A percentile compares a stretch with the other conserved stretches of the same genome.
Conservation (phyloP, 1,140 invertebrate species). For the Pantala flavescens region DNA sequence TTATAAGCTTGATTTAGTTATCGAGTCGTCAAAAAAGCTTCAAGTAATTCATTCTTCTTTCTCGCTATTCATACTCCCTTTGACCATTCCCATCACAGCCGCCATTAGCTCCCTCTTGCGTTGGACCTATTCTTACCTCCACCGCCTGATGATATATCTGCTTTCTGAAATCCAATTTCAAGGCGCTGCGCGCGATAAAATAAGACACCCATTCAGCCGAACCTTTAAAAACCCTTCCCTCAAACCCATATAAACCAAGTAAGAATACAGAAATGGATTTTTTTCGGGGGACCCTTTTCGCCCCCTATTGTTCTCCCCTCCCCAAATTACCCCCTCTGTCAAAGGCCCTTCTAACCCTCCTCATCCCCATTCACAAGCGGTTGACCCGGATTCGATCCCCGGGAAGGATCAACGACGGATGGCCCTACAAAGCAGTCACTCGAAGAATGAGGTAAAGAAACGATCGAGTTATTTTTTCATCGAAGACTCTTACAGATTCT, state of each 20-base stretch:
- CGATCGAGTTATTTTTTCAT: no score
- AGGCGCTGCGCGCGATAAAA: slow-evolving; percentile 6
- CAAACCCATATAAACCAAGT: not conserved
- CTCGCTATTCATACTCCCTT: no score
- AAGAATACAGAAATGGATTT: slow-evolving; percentile 10
- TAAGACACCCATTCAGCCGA: not conserved
- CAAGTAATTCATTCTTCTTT: no score
- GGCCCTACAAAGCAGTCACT: no score
- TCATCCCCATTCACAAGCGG: not conserved
- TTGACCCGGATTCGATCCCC: no score
- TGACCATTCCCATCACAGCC: not conserved
- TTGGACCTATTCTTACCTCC: not conserved
- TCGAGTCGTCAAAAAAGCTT: no score
- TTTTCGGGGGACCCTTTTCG: not conserved
- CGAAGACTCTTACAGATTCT: no score
- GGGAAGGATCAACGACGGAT: no score
- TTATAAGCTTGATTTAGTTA: no score
- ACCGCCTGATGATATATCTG: not conserved
- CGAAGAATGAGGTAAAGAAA: no score
- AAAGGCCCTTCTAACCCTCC: not conserved
- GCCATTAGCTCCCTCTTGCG: not conserved
- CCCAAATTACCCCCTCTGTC: not conserved
- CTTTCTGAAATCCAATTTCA: slow-evolving; percentile 7
- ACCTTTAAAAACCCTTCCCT: not conserved
- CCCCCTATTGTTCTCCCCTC: not conserved